Conservation (phyloP, 2,888 invertebrate genomes). For the Mactromeris polynyma region DNA sequence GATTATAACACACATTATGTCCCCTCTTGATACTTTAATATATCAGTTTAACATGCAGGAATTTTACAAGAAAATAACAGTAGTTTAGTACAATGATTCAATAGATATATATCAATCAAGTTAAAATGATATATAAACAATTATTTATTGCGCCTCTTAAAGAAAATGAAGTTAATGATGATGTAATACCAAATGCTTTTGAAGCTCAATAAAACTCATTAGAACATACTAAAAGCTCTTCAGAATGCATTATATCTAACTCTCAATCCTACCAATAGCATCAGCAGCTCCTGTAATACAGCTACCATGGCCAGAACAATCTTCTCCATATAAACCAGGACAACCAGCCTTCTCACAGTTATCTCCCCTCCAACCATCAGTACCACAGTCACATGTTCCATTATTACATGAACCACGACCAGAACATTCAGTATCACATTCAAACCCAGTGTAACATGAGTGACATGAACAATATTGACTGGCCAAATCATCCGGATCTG, state of each 20-base stretch:
- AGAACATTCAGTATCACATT: slow-evolving; percentile 63
- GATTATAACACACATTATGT: no score
- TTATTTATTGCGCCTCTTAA: no score
- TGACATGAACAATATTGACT: slow-evolving; percentile 72
- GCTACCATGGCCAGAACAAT: slow-evolving; percentile 77
- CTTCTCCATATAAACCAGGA: slow-evolving; percentile 72
- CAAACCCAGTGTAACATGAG: slow-evolving; percentile 71
- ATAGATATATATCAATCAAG: no score
- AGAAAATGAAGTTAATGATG: no score
- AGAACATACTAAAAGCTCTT: background rate
- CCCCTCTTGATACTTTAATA: no score
- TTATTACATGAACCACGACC: slow-evolving; percentile 64
- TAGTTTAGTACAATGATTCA: no score
- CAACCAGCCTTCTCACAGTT: slow-evolving; percentile 78
- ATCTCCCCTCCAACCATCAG: slow-evolving; percentile 75
- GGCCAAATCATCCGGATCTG: slow-evolving; percentile 48
- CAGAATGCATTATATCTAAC: no score
- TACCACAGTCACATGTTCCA: slow-evolving; percentile 77
- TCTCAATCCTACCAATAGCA: slow-evolving; percentile 27
- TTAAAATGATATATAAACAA: no score
- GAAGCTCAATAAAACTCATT: background rate
- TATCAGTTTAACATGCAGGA: no score
- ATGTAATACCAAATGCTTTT: no score
- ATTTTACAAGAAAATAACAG: no score
- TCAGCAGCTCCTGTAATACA: slow-evolving; percentile 66